Conservation (phyloP, 2,797 vertebrate genomes). For the Leptoclinus maculatus region DNA sequence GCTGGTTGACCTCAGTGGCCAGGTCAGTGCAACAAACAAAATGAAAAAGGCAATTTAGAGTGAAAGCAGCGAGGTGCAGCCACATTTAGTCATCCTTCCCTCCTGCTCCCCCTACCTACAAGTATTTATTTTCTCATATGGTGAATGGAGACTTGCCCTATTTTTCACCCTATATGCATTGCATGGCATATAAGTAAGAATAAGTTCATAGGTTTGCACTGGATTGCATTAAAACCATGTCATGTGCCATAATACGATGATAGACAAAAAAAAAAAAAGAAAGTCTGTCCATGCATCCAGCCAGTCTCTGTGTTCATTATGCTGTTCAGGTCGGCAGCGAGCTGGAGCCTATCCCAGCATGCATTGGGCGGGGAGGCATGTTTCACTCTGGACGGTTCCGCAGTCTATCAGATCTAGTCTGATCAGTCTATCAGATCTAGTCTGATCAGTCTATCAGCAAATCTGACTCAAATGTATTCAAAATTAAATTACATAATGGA, state of each 20-base stretch:
- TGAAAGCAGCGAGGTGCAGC: constrained; percentile 11
- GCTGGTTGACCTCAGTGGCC: constrained; percentile 9
- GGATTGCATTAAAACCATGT: not conserved
- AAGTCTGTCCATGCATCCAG: not conserved
- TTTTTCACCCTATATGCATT: not conserved
- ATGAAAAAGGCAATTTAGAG: constrained; percentile 18
- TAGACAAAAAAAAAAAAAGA: not conserved
- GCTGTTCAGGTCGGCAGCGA: constrained; percentile 34
- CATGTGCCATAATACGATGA: not conserved
- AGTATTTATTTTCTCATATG: not conserved
- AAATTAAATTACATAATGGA: constrained; percentile 39
- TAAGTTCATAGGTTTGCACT: too few species aligned
- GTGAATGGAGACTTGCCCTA: not conserved
- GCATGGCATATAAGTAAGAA: not conserved
- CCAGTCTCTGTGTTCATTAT: constrained; percentile 17
- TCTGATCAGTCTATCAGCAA: constrained; percentile 61
- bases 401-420: constrained; percentile 64
- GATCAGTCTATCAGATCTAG: constrained; percentile 64
- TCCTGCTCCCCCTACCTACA: not conserved
- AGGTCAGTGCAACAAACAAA: constrained; percentile 1
- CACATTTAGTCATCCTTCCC: not conserved
- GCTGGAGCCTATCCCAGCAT: constrained; percentile 48
- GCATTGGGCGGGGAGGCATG: constrained; percentile 14
- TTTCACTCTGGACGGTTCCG: constrained; percentile 29
- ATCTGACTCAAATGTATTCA: constrained; percentile 34